Base-by-base conservation (phyloP, 2,888 invertebrate species). In the Helobdella robusta region DNA sequence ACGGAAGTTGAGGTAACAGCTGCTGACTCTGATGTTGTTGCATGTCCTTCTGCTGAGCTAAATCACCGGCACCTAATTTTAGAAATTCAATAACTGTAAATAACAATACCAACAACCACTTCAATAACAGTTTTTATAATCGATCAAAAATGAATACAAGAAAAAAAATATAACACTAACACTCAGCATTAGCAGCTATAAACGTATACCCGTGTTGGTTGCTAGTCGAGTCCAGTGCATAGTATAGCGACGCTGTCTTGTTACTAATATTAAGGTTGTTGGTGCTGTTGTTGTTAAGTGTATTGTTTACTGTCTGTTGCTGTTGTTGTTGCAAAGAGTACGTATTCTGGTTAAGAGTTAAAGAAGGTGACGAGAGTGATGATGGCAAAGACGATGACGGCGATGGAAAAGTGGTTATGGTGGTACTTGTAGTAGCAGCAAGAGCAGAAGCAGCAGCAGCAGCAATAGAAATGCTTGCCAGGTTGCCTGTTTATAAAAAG, bases 21-120 rank as follows among this genome's bases (percentile, higher is more conserved):
- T 60, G 36, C 6, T 60, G 60, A 25, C 18, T 1, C 46, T 60
- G 50, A 6, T 50, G 50, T 50, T 50, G 50, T 50, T 50, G 50
- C 25, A 23, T n/a, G n/a, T 54, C 30, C 28, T 54, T 48, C 2
- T 62, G 62, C 52, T 20, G 25, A 6, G 8, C 11, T 52, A 20
- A 11, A 52, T 52, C 25, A 6, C 11, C 52, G 23, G 23, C 23
- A 20, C 11, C 11, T 23, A 52, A 18, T 52, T 11, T 20, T 20
- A 20, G 23, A 18, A 20, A 52, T 20, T 20, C 15, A 15, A 11
- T 40, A 40, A 15, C 11, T 15, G 44, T 40, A 40, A 40, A 40
- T 40, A 15, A 40, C 11, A n/a, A 40, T 40, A n/a, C 44, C 44
- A 15, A 11, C 15, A 40, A 40, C 11, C 11, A 40, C 11, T 40